Evolutionary conservation across 2,113 vertebrate genomes (phyloP), one percentile per base, ranked within the genome.

Genomic region (Mohoua ochrocephala): DNA sequence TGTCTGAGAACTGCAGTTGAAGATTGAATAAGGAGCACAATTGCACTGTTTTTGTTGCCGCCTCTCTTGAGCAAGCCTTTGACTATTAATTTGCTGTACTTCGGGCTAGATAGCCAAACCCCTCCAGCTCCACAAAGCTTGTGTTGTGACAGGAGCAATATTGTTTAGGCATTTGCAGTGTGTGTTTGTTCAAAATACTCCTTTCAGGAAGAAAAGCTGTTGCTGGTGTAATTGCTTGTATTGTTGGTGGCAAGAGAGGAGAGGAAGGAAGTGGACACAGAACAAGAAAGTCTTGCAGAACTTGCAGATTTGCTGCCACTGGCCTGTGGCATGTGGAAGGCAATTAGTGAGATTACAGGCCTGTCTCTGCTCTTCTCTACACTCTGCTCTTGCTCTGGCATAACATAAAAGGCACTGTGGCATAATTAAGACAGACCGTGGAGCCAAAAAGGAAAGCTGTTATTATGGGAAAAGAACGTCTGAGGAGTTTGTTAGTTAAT

Each of bases 321-420:
- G 70, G 65, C n/a, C 42, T 49, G 37, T 91, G 77, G 69, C 52
- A 14, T 52, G 37, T 61, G 44, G 41, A 65, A 83, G 45, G 78
- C 89, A 90, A 54, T 94, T 95, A 94, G 67, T 91, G 67, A 80
- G 47, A 94, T 87, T 90, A 80, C 42, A 91, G 70, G 11, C 44
- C 12, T 42, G 49, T 63, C 44, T 78, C 47, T 89, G 76, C 24
- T 61, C 27, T 74, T 91, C 47, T 76, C 41, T 92, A 19, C 9
- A 2, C 24, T 93, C 37, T 77, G 14, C 53, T 82, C 27, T 84
- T 87, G 49, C 44, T 65, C 31, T 81, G 49, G 41, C 59, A 69
- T 81, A 20, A 18, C 44, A 70, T 73, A 53, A 85, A 94, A 83
- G 60, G 28, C 42, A 33, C 39, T 45, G 52, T 80, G 56, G 39